Base-by-base conservation (phyloP, 2,888 invertebrate genomes). In the Osmoderma eremita region DNA sequence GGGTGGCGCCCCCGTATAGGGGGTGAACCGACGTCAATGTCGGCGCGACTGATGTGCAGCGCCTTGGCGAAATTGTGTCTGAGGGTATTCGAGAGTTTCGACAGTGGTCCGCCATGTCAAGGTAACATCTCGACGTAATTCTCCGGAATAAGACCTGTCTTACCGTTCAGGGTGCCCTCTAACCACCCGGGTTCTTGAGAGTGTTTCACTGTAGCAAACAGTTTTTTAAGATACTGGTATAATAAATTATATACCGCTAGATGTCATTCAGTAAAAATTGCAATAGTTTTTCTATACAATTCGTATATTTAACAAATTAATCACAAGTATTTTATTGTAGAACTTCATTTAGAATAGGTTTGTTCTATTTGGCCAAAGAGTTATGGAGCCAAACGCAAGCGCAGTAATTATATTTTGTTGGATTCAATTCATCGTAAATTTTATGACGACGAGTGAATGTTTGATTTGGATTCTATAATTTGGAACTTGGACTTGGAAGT, bases 101-200 rank as follows among this genome's bases (percentile, higher is more conserved):
- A 77, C 66, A 81, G 72, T 13, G 79, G 79, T 56, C 73, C 72
- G 68, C 75, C 75, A 68, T 79, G 82, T 87, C 85, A 92, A 74
- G 91, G 91, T 78, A 93, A 86, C 76, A 91, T 88, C 85, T 97
- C 96, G 67, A 97, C 96, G 84, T 98, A 98, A 86, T 98, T 98
- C 83, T 95, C 95, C 70, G 97, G 97, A 83, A 98, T 93, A 72
- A 98, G 88, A 56, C 98, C 97, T 54, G 91, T 91, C 84, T 91
- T 91, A 68, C 97, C 97, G 83, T 94, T 91, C 74, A 98, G 86
- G 63, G 93, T 92, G 72, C 98, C 98, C 82, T 97, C 95, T 78
- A 98, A 86, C 98, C 98, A 98, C 75, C 98, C 98, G 17, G 97
- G 97, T 84, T 98, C 98, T 78, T 93, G 90, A 20, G 97, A 97